Base-by-base conservation (phyloP, 1,140 invertebrate species). In the Macrostomum lignano region DNA sequence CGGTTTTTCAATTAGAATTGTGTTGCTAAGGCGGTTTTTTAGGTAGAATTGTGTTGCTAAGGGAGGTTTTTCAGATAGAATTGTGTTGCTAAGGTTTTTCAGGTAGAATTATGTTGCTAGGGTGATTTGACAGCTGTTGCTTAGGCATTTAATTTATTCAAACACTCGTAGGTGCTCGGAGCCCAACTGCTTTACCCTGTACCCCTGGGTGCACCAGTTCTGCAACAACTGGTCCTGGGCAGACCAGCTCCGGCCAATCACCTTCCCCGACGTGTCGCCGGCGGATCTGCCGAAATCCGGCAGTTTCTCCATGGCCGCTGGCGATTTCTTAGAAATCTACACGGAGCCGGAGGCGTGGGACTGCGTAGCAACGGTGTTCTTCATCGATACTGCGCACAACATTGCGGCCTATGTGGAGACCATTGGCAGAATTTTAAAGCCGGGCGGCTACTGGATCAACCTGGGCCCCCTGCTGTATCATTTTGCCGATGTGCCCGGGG, bases 341-440 rank as follows among this genome's bases (percentile, higher is more conserved):
- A 70, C 63, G 29, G 66, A 67, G 21, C 51, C 63, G 1, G 66
- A 74, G 40, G 60, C 69, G 21, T 94, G 79, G 73, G 70, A 91
- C 48, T 86, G 77, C 49, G 69, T 96, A 2, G 74, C 74, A 0
- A 84, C 86, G 0, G 88, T 84, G 43, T 96, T 96, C 57, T 96
- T 96, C 51, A 77, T 96, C 36, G 88, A 96, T 51, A 96, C 88
- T 49, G 84, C 84, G 10, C 73, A 76, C 33, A 94, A 94, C 54
- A 71, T 94, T 3, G 72, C 93, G 17, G 70, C 73, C 38, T 93
- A 91, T 46, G 72, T 96, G 29, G 79, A 93, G 60, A 73, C 71
- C 14, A 93, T 94, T 47, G 79, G 72, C 51, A 68, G 69, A 35
- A 84, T 93, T 46, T 53, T 96, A 2, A 74, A 75, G 52, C 75